Percentiles rank a stretch among this genome's conserved stretches.
phyloP scores from a whole-genome alignment of 2,113 vertebrate species.

The Myocastor coypus region DNA sequence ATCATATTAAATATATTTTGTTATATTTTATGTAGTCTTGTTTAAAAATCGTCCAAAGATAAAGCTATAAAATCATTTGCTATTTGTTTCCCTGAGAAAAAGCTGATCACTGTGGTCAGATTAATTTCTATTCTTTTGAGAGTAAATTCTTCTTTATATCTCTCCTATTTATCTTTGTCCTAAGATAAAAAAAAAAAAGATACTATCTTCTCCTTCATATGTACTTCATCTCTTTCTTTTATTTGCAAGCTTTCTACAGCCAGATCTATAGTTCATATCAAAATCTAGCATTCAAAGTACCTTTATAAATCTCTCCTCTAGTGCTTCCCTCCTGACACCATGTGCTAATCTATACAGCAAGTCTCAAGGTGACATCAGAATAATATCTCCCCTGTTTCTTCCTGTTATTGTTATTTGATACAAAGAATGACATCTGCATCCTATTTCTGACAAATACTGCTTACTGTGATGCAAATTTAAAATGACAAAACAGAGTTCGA shows the following conservation, averaged over 20 bases:
- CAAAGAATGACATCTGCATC: neutral
- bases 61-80: neutral
- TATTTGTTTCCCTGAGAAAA: slow-evolving; percentile 9
- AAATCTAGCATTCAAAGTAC: neutral
- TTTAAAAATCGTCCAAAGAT: slow-evolving; percentile 25
- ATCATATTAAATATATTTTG: slow-evolving; percentile 26
- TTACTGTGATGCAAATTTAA: neutral
- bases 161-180: neutral
- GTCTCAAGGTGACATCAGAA: neutral
- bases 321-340: neutral
- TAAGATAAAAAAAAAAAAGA: neutral
- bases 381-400: neutral
- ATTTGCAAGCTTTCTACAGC: neutral
- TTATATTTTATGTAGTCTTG: neutral
- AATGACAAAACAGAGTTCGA: no score
- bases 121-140: slow-evolving; percentile 53
- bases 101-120: neutral
- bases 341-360: neutral
- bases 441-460: neutral
- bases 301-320: neutral
- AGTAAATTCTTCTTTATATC: neutral
- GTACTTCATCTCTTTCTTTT: slow-evolving; percentile 25
- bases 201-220: neutral
- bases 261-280: neutral
- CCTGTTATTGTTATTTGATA: neutral